Base-by-base conservation (phyloP, 35 echinoderm and acorn worm genomes). In the Apostichopus californicus region DNA sequence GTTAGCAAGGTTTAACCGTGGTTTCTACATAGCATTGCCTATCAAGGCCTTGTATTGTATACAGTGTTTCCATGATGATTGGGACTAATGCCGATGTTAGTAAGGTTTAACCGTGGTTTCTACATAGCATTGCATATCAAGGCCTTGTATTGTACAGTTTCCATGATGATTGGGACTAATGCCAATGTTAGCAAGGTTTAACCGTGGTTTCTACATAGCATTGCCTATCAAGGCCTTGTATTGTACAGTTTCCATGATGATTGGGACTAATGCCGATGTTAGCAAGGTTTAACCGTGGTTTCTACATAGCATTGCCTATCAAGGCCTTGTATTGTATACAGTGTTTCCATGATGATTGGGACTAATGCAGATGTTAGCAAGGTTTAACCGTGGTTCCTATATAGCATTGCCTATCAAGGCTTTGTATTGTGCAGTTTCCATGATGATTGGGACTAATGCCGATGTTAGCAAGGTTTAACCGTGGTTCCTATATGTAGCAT, bases 381-480 rank as follows among this genome's bases (percentile, higher is more conserved):
- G 5, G 78, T 80, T 5, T 22, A 80, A 80, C 52, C 78, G 22
- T 13, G 64, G 64, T 68, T 13, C 17, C 64, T 17, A 13, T 68
- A 17, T 9, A 68, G 64, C 10, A 17, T 13, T 13, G 64, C 17
- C 64, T 17, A 4, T 14, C 11, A 68, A 7, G 17, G 10, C 64
- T 0, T 68, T 68, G 11, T 17, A 68, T 68, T 68, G 58, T 5
- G 6, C 85, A 5, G 85, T 87, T 6, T 87, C 85, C 58, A 57
- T 87, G 15, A 87, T 57, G 9, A 87, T 87, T 24, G 85, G 59
- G 0, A 58, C 85, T 59, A 57, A 34, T 34, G 1, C 23, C 24
- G 58, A 87, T 22, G 85, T 87, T 5, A 80, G 78, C 78, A 80
- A 80, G 22, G 78, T 80, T 21, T 22, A 80, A 80, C 52, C 78